Evolutionary conservation across 2,888 invertebrate genomes (phyloP).

Genomic region (Caenorhabditis doughertyi): DNA sequence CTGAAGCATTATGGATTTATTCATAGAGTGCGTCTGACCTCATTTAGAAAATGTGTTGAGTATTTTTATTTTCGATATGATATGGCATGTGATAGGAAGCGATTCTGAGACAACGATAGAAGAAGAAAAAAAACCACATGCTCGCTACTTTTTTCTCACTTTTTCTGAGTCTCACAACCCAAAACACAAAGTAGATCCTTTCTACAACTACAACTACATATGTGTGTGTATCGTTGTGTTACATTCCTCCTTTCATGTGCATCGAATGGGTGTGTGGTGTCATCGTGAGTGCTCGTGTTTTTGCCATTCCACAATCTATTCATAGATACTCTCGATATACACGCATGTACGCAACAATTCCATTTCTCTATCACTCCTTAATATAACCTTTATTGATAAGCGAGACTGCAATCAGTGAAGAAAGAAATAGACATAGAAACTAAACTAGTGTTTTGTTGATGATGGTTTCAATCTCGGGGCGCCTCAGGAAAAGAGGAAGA

Average conservation of each 20-base stretch:
- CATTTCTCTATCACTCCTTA: not conserved
- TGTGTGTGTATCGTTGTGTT: not conserved
- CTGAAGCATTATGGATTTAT: too few species aligned
- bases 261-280: slow-evolving; percentile 15
- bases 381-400: slow-evolving; percentile 36
- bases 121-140: slow-evolving; percentile 28
- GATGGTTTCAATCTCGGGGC: not conserved
- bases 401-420: slow-evolving; percentile 15
- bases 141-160: slow-evolving; percentile 16
- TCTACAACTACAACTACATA: not conserved
- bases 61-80: slow-evolving; percentile 13
- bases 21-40: not conserved
- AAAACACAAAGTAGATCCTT: slow-evolving; percentile 22
- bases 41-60: slow-evolving; percentile 9
- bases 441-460: slow-evolving; percentile 10
- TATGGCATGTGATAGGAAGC: slow-evolving; percentile 38
- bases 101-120: slow-evolving; percentile 13
- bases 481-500: not conserved
- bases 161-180: slow-evolving; percentile 24
- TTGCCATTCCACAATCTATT: slow-evolving; percentile 52
- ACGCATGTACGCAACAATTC: slow-evolving; percentile 39
- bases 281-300: slow-evolving; percentile 41
- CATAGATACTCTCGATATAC: slow-evolving; percentile 40
- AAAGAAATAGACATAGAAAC: slow-evolving; percentile 15
- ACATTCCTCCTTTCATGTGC: slow-evolving; percentile 3